Evolutionary conservation across 2,888 invertebrate genomes (phyloP).

Genomic region (Philereme vetulata): DNA sequence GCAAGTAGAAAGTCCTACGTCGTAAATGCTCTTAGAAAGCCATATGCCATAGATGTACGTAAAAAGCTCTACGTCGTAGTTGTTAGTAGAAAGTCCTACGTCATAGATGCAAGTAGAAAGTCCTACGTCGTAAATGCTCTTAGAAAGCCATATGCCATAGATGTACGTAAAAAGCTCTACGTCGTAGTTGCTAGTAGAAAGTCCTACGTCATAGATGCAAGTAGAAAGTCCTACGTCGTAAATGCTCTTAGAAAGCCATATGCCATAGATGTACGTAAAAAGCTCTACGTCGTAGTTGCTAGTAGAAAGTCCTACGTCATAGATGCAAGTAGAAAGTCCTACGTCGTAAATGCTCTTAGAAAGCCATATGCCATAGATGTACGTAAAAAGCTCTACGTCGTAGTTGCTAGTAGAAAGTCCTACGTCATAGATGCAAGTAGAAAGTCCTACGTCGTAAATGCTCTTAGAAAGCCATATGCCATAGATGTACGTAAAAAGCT

Average conservation of each 20-base stretch:
- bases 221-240: constrained; percentile 4
- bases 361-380: constrained; percentile 1
- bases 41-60: not conserved
- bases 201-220: not conserved
- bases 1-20: not conserved
- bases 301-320: not conserved
- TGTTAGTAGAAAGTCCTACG: too few species aligned
- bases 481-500: not conserved
- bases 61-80: too few species aligned
- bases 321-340: not conserved
- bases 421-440: not conserved
- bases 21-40: constrained; percentile 7
- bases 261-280: not conserved
- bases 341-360: constrained; percentile 6
- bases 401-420: too few species aligned
- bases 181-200: too few species aligned
- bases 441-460: constrained; percentile 6
- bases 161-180: not conserved
- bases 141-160: constrained; percentile 8
- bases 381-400: not conserved
- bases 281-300: too few species aligned
- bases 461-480: constrained; percentile 5
- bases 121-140: constrained; percentile 1
- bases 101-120: not conserved
- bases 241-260: constrained; percentile 4